phyloP scores from a whole-genome alignment of 2,797 vertebrate species.

The Esox masquinongy region DNA sequence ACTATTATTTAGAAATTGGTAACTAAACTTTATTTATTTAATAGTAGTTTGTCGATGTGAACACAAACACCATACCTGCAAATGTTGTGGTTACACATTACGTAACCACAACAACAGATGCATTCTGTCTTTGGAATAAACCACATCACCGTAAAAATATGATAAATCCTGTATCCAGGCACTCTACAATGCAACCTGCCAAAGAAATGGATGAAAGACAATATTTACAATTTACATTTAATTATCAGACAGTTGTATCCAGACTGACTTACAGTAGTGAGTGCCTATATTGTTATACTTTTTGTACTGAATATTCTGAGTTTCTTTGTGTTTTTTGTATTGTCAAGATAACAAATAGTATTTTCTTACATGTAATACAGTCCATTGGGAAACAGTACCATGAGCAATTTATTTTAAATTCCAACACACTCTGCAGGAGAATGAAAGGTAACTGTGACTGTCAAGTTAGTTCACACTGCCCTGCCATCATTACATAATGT shows the following conservation, averaged over 20 bases:
- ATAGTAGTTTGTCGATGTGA: not conserved
- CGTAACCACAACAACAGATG: not conserved
- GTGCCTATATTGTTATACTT: not conserved
- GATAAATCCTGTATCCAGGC: conserved; percentile 7
- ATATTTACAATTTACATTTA: too few species aligned
- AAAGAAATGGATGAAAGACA: too few species aligned
- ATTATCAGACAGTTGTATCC: too few species aligned
- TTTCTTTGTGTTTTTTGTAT: not conserved
- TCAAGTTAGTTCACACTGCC: conserved; percentile 58
- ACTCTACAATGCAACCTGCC: too few species aligned
- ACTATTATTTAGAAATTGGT: too few species aligned
- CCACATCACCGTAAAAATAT: not conserved
- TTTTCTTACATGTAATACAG: conserved; percentile 10
- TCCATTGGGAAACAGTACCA: conserved; percentile 24
- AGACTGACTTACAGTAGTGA: too few species aligned
- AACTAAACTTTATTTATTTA: not conserved
- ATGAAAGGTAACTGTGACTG: conserved; percentile 63
- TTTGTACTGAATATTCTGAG: not conserved
- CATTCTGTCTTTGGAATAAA: not conserved
- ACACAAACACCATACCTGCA: not conserved
- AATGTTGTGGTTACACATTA: not conserved
- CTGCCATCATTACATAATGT: conserved; percentile 54
- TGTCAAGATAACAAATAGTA: not conserved
- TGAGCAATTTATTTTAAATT: conserved; percentile 54
- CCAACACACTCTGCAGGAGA: conserved; percentile 40